phyloP scores from a whole-genome alignment of 2,888 invertebrate species.

The Crepidodera aurea region DNA sequence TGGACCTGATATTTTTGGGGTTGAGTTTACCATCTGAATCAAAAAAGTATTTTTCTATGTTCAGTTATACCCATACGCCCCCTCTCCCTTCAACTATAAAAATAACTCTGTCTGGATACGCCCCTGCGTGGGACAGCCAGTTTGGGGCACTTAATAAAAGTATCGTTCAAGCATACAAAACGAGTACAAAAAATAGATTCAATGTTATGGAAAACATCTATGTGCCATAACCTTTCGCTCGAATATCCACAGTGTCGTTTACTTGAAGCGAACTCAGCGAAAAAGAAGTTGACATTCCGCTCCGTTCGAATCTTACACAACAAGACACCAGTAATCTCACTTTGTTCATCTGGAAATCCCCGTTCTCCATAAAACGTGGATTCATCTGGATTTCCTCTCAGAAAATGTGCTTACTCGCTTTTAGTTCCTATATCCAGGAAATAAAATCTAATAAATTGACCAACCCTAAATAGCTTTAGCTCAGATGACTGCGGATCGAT shows the following conservation, averaged over 20 bases:
- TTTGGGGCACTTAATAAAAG: too few species aligned
- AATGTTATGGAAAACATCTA: conserved; percentile 7
- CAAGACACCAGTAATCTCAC: conserved; percentile 15
- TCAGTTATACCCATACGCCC: too few species aligned
- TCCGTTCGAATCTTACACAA: conserved; percentile 2
- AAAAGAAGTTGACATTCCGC: conserved; percentile 8
- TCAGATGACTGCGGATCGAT: conserved; percentile 19
- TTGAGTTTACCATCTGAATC: too few species aligned
- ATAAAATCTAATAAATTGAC: conserved; percentile 34
- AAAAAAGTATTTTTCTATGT: too few species aligned
- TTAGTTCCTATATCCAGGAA: conserved; percentile 12
- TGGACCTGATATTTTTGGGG: too few species aligned
- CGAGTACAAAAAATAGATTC: background rate
- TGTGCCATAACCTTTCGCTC: conserved; percentile 1
- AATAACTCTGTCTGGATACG: too few species aligned
- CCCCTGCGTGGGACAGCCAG: too few species aligned
- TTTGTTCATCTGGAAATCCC: conserved; percentile 8
- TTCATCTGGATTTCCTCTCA: conserved; percentile 9
- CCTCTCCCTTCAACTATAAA: too few species aligned
- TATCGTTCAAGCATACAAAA: too few species aligned
- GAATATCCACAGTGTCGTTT: background rate
- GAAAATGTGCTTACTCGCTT: conserved; percentile 28
- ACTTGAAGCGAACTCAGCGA: conserved; percentile 19
- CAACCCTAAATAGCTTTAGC: conserved; percentile 22
- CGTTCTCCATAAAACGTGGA: conserved; percentile 15